phyloP scores from a whole-genome alignment of 2,113 vertebrate genomes.

The Lophotis ruficrista region DNA sequence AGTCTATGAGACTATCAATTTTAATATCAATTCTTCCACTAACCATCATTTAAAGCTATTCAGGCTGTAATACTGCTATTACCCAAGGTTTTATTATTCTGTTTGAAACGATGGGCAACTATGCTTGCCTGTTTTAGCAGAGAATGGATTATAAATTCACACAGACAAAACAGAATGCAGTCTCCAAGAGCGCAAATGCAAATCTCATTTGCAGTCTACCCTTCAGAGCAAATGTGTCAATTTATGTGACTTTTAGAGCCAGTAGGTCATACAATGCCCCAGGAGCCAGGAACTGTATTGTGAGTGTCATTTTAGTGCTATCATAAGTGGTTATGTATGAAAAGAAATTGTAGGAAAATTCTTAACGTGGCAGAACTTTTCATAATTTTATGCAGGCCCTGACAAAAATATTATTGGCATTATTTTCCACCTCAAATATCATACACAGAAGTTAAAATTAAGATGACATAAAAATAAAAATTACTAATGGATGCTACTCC shows the following conservation, averaged over 20 bases:
- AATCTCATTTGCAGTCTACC: neutral
- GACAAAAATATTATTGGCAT: neutral
- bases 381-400: neutral
- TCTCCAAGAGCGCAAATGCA: neutral
- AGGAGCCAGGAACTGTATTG: neutral
- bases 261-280: neutral
- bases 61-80: neutral
- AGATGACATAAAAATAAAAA: neutral
- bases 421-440: neutral
- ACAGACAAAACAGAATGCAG: neutral
- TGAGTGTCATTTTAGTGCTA: neutral
- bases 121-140: neutral
- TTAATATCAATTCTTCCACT: neutral
- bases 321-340: accelerated
- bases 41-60: neutral
- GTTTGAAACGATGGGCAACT: neutral
- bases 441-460: neutral
- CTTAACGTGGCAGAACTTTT: neutral
- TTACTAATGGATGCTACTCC: neutral
- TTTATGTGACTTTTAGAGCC: neutral
- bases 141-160: accelerated
- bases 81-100: neutral
- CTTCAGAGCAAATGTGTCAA: neutral
- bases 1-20: neutral
- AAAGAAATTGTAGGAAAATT: neutral